A percentile compares a stretch with the other conserved stretches of the same genome.
Conservation (phyloP, 2,113 vertebrate species). For the Mus spicilegus region DNA sequence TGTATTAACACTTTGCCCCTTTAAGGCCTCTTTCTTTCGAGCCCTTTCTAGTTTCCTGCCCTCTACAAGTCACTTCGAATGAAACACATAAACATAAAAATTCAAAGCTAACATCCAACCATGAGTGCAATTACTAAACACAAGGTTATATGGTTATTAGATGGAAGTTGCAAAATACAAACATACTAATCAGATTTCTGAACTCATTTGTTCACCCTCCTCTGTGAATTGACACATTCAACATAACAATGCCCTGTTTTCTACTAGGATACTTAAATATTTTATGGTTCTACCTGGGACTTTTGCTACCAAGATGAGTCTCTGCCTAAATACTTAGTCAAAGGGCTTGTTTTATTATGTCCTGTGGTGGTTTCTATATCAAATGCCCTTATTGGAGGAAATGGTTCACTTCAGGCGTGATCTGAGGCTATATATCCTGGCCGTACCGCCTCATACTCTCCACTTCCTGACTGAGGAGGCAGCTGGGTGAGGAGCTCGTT, state of each 20-base stretch:
- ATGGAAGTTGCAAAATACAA: neutral
- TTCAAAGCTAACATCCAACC: neutral
- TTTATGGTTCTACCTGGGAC: neutral
- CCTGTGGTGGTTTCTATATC: neutral
- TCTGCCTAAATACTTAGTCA: neutral
- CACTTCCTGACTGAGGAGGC: neutral
- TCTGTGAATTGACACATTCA: neutral
- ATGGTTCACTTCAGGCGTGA: too few species aligned
- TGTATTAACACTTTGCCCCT: neutral
- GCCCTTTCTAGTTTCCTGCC: neutral
- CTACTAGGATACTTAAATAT: neutral
- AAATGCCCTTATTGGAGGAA: neutral
- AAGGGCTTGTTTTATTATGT: neutral
- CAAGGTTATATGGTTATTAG: neutral
- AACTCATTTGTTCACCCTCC: neutral
- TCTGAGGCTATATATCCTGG: neutral
- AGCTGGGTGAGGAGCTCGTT: neutral
- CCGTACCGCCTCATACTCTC: neutral
- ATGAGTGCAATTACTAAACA: constrained; percentile 12
- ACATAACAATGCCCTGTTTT: neutral
- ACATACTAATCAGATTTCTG: neutral
- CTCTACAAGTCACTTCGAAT: neutral
- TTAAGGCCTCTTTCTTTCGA: neutral
- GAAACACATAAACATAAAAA: neutral
- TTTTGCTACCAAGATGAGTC: neutral